These are phyloP conservation scores for Allacma fusca DNA, from an alignment of 2,888 invertebrate genomes.

Conservation along the genomic window DNA sequence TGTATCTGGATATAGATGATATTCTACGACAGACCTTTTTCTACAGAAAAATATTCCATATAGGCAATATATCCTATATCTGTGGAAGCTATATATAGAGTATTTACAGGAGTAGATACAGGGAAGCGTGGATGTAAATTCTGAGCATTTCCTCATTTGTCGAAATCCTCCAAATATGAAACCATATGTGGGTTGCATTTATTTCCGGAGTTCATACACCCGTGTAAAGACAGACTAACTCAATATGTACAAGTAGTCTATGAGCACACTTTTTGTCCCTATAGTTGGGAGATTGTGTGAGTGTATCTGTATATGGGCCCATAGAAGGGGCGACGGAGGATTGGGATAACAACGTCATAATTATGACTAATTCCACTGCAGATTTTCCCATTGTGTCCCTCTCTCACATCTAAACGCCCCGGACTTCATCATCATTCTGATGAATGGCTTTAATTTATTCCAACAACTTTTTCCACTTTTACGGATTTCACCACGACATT, in stretches of 20 bases:
- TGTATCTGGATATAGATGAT: background rate
- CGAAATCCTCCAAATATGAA: background rate
- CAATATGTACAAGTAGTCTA: too few relatives aligned
- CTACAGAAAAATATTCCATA: too few relatives aligned
- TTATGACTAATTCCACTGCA: conserved; percentile 24
- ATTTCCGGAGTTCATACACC: background rate
- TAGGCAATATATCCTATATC: too few relatives aligned
- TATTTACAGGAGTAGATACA: background rate
- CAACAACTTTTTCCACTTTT: conserved; percentile 20
- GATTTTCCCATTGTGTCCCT: conserved; percentile 3
- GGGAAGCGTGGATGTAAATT: background rate
- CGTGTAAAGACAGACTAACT: background rate
- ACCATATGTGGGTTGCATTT: conserved; percentile 3
- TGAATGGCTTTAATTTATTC: conserved; percentile 21
- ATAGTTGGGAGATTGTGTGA: too few relatives aligned
- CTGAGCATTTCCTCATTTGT: background rate
- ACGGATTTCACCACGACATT: background rate
- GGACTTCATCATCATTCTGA: conserved; percentile 16
- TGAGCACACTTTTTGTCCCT: too few relatives aligned
- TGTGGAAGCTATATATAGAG: too few relatives aligned
- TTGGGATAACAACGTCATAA: conserved; percentile 19
- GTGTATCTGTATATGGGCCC: too few relatives aligned
- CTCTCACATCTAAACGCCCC: background rate
- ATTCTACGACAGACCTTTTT: too few relatives aligned
- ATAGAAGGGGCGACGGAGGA: conserved; percentile 7